phyloP scores from a whole-genome alignment of 1,140 invertebrate genomes.

The Procambarus clarkii region DNA sequence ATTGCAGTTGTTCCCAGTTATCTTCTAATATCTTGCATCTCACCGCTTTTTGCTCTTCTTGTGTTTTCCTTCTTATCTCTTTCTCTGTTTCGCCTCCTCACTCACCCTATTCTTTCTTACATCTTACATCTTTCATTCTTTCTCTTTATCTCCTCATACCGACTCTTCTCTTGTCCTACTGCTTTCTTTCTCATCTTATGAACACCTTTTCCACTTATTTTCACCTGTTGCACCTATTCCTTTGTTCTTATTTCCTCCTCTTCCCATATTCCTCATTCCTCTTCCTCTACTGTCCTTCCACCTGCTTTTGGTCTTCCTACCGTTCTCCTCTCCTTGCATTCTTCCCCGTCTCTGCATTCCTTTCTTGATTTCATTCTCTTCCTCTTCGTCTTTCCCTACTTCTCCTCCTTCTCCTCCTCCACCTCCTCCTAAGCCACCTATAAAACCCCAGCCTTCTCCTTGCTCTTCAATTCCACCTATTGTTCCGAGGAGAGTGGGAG shows the following conservation, averaged over 20 bases:
- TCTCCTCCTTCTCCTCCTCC: not conserved
- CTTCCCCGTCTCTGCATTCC: not conserved
- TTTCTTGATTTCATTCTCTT: not conserved
- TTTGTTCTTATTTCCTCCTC: not conserved
- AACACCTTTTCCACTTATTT: not conserved
- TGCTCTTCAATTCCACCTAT: conserved; percentile 56
- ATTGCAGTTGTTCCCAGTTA: too few relatives aligned
- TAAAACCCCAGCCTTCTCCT: conserved; percentile 39
- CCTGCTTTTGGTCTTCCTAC: not conserved
- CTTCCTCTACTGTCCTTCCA: not conserved
- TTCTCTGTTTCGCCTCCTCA: not conserved
- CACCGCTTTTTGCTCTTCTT: not conserved
- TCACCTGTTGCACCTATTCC: not conserved
- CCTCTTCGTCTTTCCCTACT: not conserved
- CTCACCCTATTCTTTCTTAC: not conserved
- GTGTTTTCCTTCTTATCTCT: not conserved
- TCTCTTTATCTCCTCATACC: not conserved
- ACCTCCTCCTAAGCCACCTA: conserved; percentile 7
- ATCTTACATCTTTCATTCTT: not conserved
- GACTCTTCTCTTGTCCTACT: not conserved
- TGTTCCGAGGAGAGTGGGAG: conserved; percentile 41
- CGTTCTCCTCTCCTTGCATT: not conserved
- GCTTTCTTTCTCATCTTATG: not conserved
- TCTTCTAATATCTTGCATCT: too few relatives aligned
- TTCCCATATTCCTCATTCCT: not conserved